phyloP scores from a whole-genome alignment of 1,140 invertebrate genomes.

The Penaeus indicus region DNA sequence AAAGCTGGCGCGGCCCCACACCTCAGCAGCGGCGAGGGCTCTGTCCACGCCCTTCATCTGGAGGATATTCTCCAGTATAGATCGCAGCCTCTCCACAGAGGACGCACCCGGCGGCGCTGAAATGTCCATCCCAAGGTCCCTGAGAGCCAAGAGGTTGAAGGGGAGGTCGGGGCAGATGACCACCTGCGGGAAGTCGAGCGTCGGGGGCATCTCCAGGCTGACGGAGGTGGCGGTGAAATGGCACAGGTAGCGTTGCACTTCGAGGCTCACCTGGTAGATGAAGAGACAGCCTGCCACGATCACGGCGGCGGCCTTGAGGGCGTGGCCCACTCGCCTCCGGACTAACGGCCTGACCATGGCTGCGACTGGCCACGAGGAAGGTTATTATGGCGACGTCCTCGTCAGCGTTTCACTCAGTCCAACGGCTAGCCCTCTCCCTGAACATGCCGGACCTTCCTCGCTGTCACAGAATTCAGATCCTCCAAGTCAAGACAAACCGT shows the following conservation, averaged over 20 bases:
- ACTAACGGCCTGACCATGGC: no score
- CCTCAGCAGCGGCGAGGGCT: background rate
- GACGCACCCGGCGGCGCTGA: no score
- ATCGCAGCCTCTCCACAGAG: background rate
- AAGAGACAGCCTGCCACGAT: constrained; percentile 29
- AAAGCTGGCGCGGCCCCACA: constrained; percentile 39
- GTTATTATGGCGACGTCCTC: no score
- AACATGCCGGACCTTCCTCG: no score
- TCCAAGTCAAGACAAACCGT: no score
- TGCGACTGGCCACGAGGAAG: no score
- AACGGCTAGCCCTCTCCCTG: no score
- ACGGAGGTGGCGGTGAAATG: constrained; percentile 33
- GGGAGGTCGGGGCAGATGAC: constrained; percentile 42
- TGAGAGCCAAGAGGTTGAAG: constrained; percentile 19
- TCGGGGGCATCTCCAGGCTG: constrained; percentile 7
- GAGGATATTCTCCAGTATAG: background rate
- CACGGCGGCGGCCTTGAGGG: constrained; percentile 16
- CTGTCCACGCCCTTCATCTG: constrained; percentile 7
- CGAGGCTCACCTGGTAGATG: constrained; percentile 41
- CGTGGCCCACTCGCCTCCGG: background rate
- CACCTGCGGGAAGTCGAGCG: constrained; percentile 26
- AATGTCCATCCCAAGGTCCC: constrained; percentile 36
- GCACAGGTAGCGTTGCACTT: constrained; percentile 16
- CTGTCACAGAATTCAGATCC: no score
- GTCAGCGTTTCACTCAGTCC: no score